phyloP scores from a whole-genome alignment of 1,140 invertebrate species.

The Hesperophylax magnus region DNA sequence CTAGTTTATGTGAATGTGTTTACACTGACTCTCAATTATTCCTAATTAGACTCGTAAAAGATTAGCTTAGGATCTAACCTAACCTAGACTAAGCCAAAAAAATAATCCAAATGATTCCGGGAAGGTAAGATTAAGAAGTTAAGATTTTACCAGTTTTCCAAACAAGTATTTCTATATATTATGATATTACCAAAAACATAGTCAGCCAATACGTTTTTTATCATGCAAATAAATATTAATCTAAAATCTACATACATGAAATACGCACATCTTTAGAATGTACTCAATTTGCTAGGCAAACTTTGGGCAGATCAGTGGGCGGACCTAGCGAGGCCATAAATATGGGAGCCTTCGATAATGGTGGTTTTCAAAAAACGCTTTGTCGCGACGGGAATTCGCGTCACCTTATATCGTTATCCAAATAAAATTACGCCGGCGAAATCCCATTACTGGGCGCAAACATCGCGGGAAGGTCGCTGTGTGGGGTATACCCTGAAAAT shows the following conservation, averaged over 20 bases:
- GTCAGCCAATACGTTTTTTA: too few species aligned
- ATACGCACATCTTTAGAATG: neutral
- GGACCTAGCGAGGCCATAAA: constrained; percentile 11
- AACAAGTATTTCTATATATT: too few species aligned
- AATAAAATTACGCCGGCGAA: constrained; percentile 57
- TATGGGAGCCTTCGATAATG: constrained; percentile 26
- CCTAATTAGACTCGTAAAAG: too few species aligned
- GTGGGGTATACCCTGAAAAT: neutral
- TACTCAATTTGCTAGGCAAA: constrained; percentile 15
- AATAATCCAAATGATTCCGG: too few species aligned
- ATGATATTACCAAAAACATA: too few species aligned
- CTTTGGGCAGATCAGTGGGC: constrained; percentile 25
- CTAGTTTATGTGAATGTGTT: too few species aligned
- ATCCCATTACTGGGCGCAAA: constrained; percentile 57
- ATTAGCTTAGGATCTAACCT: too few species aligned
- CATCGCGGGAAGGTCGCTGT: constrained; percentile 26
- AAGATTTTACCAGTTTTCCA: too few species aligned
- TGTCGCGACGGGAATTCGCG: constrained; percentile 36
- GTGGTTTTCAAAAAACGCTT: constrained; percentile 46
- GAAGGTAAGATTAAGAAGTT: too few species aligned
- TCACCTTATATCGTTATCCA: constrained; percentile 57
- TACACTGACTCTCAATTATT: too few species aligned
- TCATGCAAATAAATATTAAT: neutral
- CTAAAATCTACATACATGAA: neutral
- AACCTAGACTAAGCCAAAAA: too few species aligned